Percentiles rank a stretch among this genome's conserved stretches.
Evolutionary conservation across 2,113 vertebrate genomes (phyloP).

Genomic region (Sceloporus undulatus): DNA sequence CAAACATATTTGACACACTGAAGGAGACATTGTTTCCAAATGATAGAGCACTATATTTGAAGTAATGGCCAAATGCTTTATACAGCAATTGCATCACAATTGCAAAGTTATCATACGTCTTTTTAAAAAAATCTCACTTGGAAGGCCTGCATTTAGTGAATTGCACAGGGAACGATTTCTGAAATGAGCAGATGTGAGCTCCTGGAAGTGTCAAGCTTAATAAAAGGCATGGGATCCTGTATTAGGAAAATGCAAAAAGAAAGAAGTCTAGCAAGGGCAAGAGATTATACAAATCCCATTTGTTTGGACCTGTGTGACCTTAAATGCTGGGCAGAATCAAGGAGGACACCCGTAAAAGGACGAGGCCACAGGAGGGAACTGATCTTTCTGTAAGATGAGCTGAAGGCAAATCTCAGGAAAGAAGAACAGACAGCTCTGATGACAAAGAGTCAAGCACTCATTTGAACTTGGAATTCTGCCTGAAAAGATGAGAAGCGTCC

Average conservation of each 20-base stretch:
- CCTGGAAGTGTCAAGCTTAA: slow-evolving; percentile 32
- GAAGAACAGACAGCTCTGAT: slow-evolving; percentile 49
- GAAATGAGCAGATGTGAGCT: slow-evolving; percentile 29
- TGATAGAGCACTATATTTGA: not conserved
- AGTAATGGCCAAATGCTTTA: not conserved
- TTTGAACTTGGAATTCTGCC: slow-evolving; percentile 41
- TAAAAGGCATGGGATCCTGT: not conserved
- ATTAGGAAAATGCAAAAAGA: slow-evolving; percentile 3
- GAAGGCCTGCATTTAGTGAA: not conserved
- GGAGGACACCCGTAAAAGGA: not conserved
- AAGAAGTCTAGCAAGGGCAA: not conserved
- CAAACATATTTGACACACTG: not conserved
- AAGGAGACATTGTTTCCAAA: not conserved
- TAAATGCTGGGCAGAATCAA: not conserved
- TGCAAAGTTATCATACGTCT: not conserved
- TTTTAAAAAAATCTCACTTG: not conserved
- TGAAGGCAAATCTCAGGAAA: slow-evolving; percentile 49
- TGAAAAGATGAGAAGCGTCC: slow-evolving; percentile 34
- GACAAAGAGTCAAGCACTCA: slow-evolving; percentile 59
- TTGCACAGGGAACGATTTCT: slow-evolving; percentile 10
- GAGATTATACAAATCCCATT: slow-evolving; percentile 26
- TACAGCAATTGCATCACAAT: not conserved
- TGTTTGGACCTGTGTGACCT: slow-evolving; percentile 11
- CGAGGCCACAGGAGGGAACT: slow-evolving; percentile 4
- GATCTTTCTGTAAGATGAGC: slow-evolving; percentile 31